phyloP scores from a whole-genome alignment of 2,113 vertebrate species.

The Toxostoma redivivum region DNA sequence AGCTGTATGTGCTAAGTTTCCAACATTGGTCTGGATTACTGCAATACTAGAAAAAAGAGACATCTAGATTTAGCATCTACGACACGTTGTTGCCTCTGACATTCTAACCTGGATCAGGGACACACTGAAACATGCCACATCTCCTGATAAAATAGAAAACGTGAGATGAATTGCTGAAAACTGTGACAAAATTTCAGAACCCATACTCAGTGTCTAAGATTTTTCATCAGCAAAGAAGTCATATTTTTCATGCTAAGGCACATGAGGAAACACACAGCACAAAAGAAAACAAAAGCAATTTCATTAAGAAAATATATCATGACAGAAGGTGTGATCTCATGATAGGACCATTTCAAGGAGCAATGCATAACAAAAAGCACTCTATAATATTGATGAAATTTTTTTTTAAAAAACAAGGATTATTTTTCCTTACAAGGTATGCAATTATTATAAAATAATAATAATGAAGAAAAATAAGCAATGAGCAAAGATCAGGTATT shows the following conservation, averaged over 20 bases:
- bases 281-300: neutral
- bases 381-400: neutral
- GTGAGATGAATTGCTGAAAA: neutral
- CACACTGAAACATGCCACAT: neutral
- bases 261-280: neutral
- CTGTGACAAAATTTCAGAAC: neutral
- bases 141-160: neutral
- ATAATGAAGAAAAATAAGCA: neutral
- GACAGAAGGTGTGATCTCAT: neutral
- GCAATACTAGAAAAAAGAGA: neutral
- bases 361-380: accelerated
- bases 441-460: neutral
- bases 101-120: neutral
- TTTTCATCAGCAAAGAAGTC: neutral
- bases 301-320: neutral
- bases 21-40: neutral
- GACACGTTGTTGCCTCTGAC: neutral
- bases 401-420: neutral
- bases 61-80: neutral
- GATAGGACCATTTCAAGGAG: neutral
- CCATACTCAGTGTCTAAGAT: neutral
- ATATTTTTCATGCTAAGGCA: neutral
- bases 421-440: neutral
- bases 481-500: neutral
- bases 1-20: neutral